phyloP scores from a whole-genome alignment of 2,797 vertebrate genomes.

The Vipera latastei region DNA sequence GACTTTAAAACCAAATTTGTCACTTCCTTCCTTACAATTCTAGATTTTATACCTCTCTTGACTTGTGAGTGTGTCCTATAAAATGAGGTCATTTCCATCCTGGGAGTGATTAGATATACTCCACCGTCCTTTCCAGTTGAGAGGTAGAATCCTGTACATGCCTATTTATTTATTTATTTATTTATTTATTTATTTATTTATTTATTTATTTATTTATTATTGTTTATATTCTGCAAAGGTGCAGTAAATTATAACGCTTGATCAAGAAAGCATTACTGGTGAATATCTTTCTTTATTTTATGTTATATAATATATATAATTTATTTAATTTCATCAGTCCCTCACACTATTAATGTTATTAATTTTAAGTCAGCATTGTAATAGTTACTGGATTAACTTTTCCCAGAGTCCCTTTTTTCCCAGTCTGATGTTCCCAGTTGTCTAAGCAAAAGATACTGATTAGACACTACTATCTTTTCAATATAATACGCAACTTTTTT shows the following conservation, averaged over 20 bases:
- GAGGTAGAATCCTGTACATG: background rate
- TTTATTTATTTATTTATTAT: background rate
- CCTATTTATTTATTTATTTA: background rate
- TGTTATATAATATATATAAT: background rate
- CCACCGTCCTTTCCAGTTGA: background rate
- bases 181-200: no score
- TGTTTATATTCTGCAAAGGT: background rate
- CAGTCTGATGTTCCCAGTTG: background rate
- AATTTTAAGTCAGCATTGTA: background rate
- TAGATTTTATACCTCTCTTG: background rate
- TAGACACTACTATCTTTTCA: background rate
- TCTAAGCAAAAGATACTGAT: slow-evolving; percentile 3
- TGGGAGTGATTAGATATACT: background rate
- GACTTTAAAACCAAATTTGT: background rate
- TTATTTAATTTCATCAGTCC: background rate
- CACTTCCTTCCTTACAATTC: background rate
- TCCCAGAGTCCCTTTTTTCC: slow-evolving; percentile 10
- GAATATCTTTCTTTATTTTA: background rate
- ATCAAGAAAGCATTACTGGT: background rate
- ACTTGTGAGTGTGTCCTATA: background rate
- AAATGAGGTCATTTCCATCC: background rate
- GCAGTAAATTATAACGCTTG: background rate
- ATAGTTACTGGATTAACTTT: slow-evolving; percentile 6
- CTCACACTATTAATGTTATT: background rate
- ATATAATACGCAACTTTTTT: slow-evolving; percentile 4